A percentile compares a stretch with the other conserved stretches of the same genome.
phyloP scores from a whole-genome alignment of 2,797 vertebrate genomes.

The Varecia variegata region DNA sequence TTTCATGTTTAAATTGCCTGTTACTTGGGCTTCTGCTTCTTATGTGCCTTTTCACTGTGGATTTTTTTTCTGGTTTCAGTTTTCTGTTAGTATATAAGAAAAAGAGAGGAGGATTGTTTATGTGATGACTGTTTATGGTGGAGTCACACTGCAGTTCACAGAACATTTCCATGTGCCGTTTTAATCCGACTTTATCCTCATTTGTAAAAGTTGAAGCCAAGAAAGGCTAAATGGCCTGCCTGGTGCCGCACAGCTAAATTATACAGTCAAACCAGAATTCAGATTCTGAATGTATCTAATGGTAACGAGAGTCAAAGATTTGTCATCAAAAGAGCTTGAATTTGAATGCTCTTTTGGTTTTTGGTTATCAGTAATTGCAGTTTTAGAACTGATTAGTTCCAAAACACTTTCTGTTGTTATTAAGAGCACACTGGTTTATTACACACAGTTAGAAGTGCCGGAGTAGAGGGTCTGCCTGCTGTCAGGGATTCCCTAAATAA shows the following conservation, averaged over 20 bases:
- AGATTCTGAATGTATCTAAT: neutral
- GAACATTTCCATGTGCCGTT: neutral
- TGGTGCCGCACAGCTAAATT: neutral
- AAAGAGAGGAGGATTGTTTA: neutral
- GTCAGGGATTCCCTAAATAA: neutral
- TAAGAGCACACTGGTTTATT: neutral
- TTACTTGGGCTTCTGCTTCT: neutral
- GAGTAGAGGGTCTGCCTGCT: neutral
- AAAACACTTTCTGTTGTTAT: neutral
- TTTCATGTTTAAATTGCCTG: neutral
- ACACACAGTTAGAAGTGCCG: neutral
- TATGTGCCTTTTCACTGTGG: neutral
- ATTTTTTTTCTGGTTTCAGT: neutral
- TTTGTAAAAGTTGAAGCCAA: neutral
- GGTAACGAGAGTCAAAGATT: neutral
- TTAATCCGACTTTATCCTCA: neutral
- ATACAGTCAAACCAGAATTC: neutral
- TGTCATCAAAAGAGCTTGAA: neutral
- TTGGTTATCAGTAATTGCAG: neutral
- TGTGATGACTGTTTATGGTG: neutral
- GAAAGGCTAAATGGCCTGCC: neutral
- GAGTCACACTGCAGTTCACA: accelerated
- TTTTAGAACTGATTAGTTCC: neutral
- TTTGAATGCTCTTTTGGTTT: neutral
- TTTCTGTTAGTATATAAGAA: neutral